Base-by-base conservation (phyloP, 2,113 vertebrate species). In the Carassius carassius region DNA sequence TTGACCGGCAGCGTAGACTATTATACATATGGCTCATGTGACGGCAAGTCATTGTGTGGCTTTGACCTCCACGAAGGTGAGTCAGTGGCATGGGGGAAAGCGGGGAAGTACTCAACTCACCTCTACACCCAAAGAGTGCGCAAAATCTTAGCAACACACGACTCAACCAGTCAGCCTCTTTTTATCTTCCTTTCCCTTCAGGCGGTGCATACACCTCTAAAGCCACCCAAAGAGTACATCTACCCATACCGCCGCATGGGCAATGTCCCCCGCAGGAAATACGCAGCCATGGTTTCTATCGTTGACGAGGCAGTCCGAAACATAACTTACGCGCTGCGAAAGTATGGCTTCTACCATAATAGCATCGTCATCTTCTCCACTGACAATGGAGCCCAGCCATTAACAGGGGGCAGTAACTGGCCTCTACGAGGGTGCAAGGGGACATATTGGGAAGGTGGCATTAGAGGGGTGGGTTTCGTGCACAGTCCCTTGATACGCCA, bases 151-250 rank as follows among this genome's bases (percentile, higher is more conserved):
- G 97, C 97, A 0, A 93, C 92, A 58, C 98, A 97, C 47, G 95
- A 94, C 84, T 96, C 98, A 75, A 94, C 86, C 4, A 86, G 90
- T 81, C 94, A 92, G 86, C 98, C 98, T 12, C 90, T 99, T 82
- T 99, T 99, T 88, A 96, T 99, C 90, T 99, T 96, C 0, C 94
- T 99, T 84, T 97, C 98, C 65, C 99, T 99, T 90, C 98, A 99
- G 87, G 98, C 98, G 0, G 98, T 99, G 1, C 98, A 99, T 90
- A 98, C 97, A 0, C 98, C 98, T 0, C 91, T 99, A 81, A 98
- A 99, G 94, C 97, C 96, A 0, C 98, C 98, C 0, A 95, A 95
- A 9, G 95, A 97, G 78, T 99, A 99, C 89, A 95, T 99, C 89
- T 96, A 97, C 90, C 97, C 96, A 1, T 99, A 99, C 89, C 95